Conservation (phyloP, 1,140 invertebrate genomes). For the Oreohelix idahoensis region DNA sequence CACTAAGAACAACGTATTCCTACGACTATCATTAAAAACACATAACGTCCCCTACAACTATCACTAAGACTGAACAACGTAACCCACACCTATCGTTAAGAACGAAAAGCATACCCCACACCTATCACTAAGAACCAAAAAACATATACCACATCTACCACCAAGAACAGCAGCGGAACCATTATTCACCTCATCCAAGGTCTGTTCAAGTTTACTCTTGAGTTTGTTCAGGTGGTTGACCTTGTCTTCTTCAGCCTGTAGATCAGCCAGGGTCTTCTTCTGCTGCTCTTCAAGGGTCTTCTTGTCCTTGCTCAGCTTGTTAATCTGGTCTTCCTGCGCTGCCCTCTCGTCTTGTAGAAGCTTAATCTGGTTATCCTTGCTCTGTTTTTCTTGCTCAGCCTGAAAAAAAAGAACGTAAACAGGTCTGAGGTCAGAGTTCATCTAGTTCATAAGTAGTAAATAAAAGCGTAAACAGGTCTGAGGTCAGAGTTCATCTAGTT, state of each 20-base stretch:
- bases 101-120: too few species aligned
- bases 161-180: too few species aligned
- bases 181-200: constrained; percentile 85
- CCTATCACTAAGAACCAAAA: too few species aligned
- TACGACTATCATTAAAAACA: too few species aligned
- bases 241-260: constrained; percentile 98
- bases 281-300: constrained; percentile 94
- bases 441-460: too few species aligned
- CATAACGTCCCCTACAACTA: too few species aligned
- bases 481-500: neutral
- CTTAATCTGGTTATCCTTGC: constrained; percentile 99
- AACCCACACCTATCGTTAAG: too few species aligned
- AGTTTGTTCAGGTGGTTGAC: constrained; percentile 99
- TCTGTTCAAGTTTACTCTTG: constrained; percentile 97
- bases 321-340: constrained; percentile 98
- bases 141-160: too few species aligned
- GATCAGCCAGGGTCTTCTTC: constrained; percentile 96
- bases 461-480: too few species aligned
- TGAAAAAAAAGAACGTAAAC: too few species aligned
- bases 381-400: constrained; percentile 91
- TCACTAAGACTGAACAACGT: too few species aligned
- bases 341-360: constrained; percentile 96
- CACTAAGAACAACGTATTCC: too few species aligned
- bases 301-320: constrained; percentile 99
- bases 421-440: neutral